Evolutionary conservation across 2,113 vertebrate species (phyloP), one percentile per base, ranked within the genome.

Genomic region (pig (Sus scrofa)): DNA sequence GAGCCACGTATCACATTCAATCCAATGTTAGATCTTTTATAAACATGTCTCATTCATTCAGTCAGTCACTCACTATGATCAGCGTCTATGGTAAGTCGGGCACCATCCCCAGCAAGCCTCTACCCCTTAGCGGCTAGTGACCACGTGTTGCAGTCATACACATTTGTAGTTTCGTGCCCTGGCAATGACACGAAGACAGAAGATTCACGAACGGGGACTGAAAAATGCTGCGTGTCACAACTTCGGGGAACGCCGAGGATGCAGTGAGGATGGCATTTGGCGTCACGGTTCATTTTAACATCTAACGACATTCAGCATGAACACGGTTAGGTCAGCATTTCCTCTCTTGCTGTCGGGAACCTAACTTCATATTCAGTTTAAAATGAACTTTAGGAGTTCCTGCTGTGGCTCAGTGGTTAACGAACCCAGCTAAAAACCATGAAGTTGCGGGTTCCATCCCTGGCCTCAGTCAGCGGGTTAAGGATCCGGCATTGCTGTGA

Each of bases 361-460:
- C 71, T 82, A 78, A 89, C 91, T 68, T 78, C 68, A 74, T 24
- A n/a, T 91, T 81, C 24, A 44, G n/a, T 71, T 92, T 87, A 73
- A 89, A 86, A 79, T 19, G 12, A 70, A 83, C 73, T n/a, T n/a
- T n/a, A n/a, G n/a, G n/a, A n/a, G n/a, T n/a, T n/a, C n/a, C n/a
- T n/a, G n/a, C n/a, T n/a, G n/a, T n/a, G n/a, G n/a, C n/a, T n/a
- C n/a, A n/a, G n/a, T n/a, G n/a, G n/a, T n/a, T n/a, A n/a, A n/a
- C n/a, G n/a, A n/a, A n/a, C n/a, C n/a, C n/a, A n/a, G n/a, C n/a
- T n/a, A n/a, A n/a, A n/a, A n/a, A n/a, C n/a, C n/a, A n/a, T n/a
- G n/a, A n/a, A n/a, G n/a, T n/a, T n/a, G n/a, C n/a, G n/a, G n/a
- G n/a, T n/a, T n/a, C n/a, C n/a, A n/a, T n/a, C n/a, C n/a, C n/a